phyloP scores from a whole-genome alignment of 1,140 invertebrate genomes.

The Daktulosphaira vitifoliae region DNA sequence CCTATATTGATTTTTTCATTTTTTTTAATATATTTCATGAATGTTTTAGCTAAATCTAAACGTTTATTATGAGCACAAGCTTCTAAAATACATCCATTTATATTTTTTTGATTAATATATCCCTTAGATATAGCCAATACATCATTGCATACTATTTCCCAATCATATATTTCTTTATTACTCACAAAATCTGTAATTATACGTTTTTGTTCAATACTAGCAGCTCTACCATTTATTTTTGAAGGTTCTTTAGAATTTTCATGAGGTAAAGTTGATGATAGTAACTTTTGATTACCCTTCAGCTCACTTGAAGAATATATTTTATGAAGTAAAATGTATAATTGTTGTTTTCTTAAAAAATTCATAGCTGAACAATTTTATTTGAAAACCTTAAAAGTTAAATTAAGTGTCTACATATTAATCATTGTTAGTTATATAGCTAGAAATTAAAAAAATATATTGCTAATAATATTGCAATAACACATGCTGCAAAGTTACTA shows the following conservation, averaged over 20 bases:
- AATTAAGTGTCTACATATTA: too few species aligned
- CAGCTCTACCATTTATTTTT: background rate
- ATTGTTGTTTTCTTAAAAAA: too few species aligned
- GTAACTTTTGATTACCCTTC: background rate
- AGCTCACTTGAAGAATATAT: too few species aligned
- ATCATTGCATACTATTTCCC: background rate
- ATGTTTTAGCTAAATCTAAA: conserved; percentile 17
- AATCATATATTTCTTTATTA: background rate
- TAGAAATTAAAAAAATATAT: too few species aligned
- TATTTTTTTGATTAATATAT: conserved; percentile 25
- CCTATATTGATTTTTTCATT: background rate
- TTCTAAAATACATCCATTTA: conserved; percentile 26
- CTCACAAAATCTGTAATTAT: conserved; percentile 9
- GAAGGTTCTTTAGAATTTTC: background rate
- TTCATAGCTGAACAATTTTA: too few species aligned
- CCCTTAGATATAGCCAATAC: conserved; percentile 11
- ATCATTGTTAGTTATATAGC: too few species aligned
- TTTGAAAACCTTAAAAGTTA: too few species aligned
- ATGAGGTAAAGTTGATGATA: background rate
- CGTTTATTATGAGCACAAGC: background rate
- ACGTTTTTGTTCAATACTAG: conserved; percentile 19
- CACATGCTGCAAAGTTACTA: too few species aligned
- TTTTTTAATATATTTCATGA: conserved; percentile 18
- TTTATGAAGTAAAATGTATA: too few species aligned
- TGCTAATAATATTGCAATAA: too few species aligned